Conservation (phyloP, 1,140 invertebrate species). For the Penaeus chinensis region DNA sequence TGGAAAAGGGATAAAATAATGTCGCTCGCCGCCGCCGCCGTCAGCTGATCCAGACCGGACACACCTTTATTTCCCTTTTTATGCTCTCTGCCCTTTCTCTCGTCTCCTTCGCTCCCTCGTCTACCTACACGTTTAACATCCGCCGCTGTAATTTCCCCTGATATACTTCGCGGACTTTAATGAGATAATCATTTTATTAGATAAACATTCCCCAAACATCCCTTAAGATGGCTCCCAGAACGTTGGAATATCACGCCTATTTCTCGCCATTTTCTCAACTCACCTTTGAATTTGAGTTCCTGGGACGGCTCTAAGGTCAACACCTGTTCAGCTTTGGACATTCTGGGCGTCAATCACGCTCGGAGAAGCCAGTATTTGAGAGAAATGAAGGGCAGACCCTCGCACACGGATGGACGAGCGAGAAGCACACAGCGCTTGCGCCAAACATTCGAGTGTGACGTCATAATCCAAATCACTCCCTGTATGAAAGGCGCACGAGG, state of each 20-base stretch:
- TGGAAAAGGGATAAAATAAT: background rate
- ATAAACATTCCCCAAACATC: slow-evolving; percentile 45
- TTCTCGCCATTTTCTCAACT: slow-evolving; percentile 41
- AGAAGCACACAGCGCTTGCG: slow-evolving; percentile 54
- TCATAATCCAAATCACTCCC: slow-evolving; percentile 46
- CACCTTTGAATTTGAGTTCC: slow-evolving; percentile 70
- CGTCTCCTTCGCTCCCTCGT: background rate
- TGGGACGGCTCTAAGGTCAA: slow-evolving; percentile 68
- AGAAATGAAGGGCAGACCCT: slow-evolving; percentile 18
- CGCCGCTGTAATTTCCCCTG: background rate
- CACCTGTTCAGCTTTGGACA: slow-evolving; percentile 68
- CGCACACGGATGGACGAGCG: slow-evolving; percentile 37
- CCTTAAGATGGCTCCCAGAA: slow-evolving; percentile 61
- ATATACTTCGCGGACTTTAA: background rate
- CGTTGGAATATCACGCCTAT: slow-evolving; percentile 36
- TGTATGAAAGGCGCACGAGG: slow-evolving; percentile 6
- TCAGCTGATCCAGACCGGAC: slow-evolving; percentile 31
- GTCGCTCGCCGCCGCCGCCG: background rate
- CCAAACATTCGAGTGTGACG: slow-evolving; percentile 54
- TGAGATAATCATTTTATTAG: slow-evolving; percentile 20
- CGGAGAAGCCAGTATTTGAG: slow-evolving; percentile 4
- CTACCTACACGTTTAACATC: background rate
- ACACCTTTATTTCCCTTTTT: too few relatives aligned
- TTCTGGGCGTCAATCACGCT: slow-evolving; percentile 42
- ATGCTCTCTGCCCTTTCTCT: background rate